Percentiles rank a stretch among this genome's conserved stretches.
Conservation (phyloP, 2,888 invertebrate genomes). For the Amphimallon solstitiale region DNA sequence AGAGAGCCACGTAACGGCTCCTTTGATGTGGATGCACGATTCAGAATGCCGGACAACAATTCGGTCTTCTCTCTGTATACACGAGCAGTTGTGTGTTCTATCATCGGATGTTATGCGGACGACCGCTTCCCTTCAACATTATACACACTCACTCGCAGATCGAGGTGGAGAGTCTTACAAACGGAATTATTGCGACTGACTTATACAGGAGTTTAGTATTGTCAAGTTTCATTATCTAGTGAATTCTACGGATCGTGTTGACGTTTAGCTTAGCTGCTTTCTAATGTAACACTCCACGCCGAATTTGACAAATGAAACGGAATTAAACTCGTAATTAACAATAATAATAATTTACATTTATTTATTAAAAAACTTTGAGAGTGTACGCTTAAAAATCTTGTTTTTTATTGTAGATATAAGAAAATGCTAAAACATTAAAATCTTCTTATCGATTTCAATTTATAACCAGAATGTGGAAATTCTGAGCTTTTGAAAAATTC, state of each 20-base stretch:
- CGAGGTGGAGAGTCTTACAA: conserved; percentile 55
- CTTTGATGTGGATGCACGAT: conserved; percentile 40
- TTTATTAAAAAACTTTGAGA: no score
- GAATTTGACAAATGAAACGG: background rate
- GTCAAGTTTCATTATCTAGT: conserved; percentile 46
- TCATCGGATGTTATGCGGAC: conserved; percentile 28
- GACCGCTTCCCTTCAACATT: conserved; percentile 10
- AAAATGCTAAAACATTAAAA: no score
- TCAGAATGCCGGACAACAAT: conserved; percentile 37
- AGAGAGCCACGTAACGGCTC: conserved; percentile 29
- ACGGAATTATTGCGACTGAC: conserved; percentile 62
- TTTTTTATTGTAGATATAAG: no score
- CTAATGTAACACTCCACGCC: background rate
- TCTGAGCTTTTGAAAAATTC: no score
- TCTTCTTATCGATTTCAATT: no score
- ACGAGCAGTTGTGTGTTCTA: conserved; percentile 20
- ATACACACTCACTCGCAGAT: conserved; percentile 6
- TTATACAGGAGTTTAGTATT: conserved; percentile 52
- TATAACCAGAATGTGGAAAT: no score
- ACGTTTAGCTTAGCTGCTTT: no score
- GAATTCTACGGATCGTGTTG: conserved; percentile 5
- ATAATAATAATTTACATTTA: no score
- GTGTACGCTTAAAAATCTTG: no score
- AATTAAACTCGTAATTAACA: no score
- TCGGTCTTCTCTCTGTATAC: conserved; percentile 19